These are phyloP conservation scores for Staurois parvus DNA, from an alignment of 2,797 vertebrate genomes.

Conservation along the genomic window DNA sequence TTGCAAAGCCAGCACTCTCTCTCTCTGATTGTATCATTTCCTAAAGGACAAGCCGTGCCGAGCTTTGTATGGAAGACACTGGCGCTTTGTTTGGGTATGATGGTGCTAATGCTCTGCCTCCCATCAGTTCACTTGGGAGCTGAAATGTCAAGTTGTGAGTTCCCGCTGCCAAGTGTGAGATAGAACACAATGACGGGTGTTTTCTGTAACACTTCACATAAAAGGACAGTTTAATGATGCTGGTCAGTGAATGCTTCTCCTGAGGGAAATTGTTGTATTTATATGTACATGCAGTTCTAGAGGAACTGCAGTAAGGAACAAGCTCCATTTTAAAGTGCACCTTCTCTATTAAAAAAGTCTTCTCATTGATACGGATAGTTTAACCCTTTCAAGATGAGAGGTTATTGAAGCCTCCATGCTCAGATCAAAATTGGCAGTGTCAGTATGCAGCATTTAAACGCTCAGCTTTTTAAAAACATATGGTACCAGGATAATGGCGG, in stretches of 20 bases:
- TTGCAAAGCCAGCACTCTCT: slow-evolving; percentile 25
- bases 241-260: not conserved
- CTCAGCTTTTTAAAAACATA: no score
- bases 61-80: slow-evolving; percentile 12
- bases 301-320: not conserved
- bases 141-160: slow-evolving; percentile 51
- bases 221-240: slow-evolving; percentile 20
- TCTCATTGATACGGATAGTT: not conserved
- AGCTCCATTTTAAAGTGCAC: not conserved
- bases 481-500: no score
- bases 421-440: no score
- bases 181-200: slow-evolving; percentile 8
- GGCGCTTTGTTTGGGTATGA: slow-evolving; percentile 27
- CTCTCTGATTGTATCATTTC: slow-evolving; percentile 11
- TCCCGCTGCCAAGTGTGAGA: slow-evolving; percentile 20
- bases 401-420: no score
- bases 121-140: slow-evolving; percentile 17
- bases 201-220: slow-evolving; percentile 22
- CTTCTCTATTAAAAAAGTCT: no score
- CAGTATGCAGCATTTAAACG: no score
- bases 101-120: slow-evolving; percentile 12
- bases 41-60: not conserved
- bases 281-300: not conserved
- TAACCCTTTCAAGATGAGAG: not conserved
- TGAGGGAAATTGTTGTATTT: not conserved